A percentile compares a stretch with the other conserved stretches of the same genome.
Conservation (phyloP, 2,797 vertebrate species). For the Hypotaenidia philippensis region DNA sequence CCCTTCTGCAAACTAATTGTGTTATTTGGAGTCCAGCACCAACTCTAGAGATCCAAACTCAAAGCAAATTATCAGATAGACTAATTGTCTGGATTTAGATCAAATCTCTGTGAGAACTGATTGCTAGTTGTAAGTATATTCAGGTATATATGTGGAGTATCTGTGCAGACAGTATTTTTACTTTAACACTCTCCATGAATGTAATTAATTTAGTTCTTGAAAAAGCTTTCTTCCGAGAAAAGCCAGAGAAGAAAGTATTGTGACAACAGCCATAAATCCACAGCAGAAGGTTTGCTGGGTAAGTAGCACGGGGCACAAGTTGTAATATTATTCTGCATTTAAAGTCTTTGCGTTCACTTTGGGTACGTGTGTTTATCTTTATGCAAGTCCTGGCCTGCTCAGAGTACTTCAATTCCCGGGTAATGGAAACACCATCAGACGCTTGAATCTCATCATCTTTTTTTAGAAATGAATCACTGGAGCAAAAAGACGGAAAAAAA, state of each 20-base stretch:
- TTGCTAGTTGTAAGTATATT: neutral
- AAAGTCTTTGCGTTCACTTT: neutral
- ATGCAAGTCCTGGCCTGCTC: slow-evolving; percentile 36
- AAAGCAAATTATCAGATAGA: neutral
- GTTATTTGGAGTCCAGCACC: neutral
- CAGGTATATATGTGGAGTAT: accelerated
- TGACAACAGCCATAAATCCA: slow-evolving; percentile 52
- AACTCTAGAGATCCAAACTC: neutral
- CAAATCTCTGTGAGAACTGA: neutral
- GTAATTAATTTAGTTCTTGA: slow-evolving; percentile 33
- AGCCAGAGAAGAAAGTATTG: slow-evolving; percentile 5
- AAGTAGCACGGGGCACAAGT: neutral
- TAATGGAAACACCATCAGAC: slow-evolving; percentile 59
- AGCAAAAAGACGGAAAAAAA: neutral
- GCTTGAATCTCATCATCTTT: slow-evolving; percentile 40
- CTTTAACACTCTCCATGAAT: neutral
- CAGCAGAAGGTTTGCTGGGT: slow-evolving; percentile 10
- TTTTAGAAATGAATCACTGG: slow-evolving; percentile 53
- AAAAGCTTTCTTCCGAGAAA: neutral
- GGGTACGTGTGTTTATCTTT: slow-evolving; percentile 12
- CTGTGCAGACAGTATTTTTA: neutral
- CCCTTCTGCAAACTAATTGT: neutral
- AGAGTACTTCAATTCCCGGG: slow-evolving; percentile 24
- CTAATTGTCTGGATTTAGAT: neutral
- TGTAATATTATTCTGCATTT: neutral